phyloP scores from a whole-genome alignment of 2,113 vertebrate species.

The Siphamia tubifer region DNA sequence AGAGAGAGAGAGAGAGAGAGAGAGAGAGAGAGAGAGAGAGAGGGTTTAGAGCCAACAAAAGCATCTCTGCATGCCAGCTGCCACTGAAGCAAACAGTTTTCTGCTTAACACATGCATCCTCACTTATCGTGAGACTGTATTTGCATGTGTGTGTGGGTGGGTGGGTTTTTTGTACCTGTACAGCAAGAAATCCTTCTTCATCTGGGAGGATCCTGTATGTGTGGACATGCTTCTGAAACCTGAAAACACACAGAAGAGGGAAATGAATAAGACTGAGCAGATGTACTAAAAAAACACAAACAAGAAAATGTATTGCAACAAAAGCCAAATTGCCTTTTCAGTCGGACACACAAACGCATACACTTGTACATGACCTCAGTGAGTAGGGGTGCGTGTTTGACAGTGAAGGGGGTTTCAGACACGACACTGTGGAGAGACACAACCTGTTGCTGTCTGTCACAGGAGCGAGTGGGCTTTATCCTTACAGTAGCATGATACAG shows the following conservation, averaged over 20 bases:
- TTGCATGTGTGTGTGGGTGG: neutral
- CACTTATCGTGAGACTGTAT: conserved; percentile 10
- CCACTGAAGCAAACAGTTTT: conserved; percentile 49
- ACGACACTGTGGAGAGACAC: neutral
- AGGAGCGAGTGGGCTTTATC: conserved; percentile 33
- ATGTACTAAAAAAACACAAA: neutral
- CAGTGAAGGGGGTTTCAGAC: conserved; percentile 11
- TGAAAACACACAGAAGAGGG: conserved; percentile 53
- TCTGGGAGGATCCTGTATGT: conserved; percentile 96
- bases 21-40: neutral
- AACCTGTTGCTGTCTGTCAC: conserved; percentile 76
- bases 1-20: conserved; percentile 12
- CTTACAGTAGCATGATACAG: conserved; percentile 47
- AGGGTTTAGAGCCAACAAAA: conserved; percentile 59
- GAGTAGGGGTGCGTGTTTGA: neutral
- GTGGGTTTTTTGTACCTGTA: conserved; percentile 84
- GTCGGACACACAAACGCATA: neutral
- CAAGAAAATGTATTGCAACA: neutral
- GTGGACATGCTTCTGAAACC: conserved; percentile 97
- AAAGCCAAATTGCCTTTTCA: neutral
- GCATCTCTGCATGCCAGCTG: conserved; percentile 68
- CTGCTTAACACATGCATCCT: conserved; percentile 20
- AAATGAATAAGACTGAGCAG: neutral
- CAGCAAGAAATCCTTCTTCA: conserved; percentile 92
- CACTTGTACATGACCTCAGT: conserved; percentile 12